Base-by-base conservation (phyloP, 2,797 vertebrate genomes). In the Ctenochaetus hawaiiensis region DNA sequence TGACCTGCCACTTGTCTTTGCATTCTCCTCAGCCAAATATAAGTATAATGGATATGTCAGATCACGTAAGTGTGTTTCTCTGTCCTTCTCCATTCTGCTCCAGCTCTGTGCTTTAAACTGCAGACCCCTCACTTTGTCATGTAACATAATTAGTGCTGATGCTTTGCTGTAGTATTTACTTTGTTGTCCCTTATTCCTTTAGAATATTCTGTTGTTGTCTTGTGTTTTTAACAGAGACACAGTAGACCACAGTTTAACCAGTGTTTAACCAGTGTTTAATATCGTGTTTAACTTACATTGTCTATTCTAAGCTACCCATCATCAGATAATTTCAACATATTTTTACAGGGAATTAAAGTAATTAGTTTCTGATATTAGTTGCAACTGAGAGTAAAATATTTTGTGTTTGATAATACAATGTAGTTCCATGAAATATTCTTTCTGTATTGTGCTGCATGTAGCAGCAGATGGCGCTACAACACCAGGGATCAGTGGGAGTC, bases 21-120 rank as follows among this genome's bases (percentile, higher is more conserved):
- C 92, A 95, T 94, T 95, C 90, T 94, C 90, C 93, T 95, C 93
- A 96, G 96, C 95, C 92, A 96, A 96, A 95, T 95, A 95, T 96
- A 95, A 95, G 93, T 96, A 94, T 96, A 96, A 96, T 90, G 95
- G 95, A 96, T 96, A 91, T 96, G 94, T 96, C 94, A 95, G 93
- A 95, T 91, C 95, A 96, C 94, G 95, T 96, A 96, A 96, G 95
- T 96, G 89, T 93, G 86, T 89, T 90, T 93, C 87, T 93, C 92
- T 89, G 89, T 90, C 90, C 90, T 91, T 90, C 73, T 89, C 87
- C 90, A 90, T 88, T 84, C 77, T 86, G 77, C 88, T 83, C 81
- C 86, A 85, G 70, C 87, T 82, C 74, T 83, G 87, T 93, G 90
- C 92, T 89, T 30, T 90, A 90, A 81, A 82, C 78, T 86, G 26